A percentile compares a stretch with the other conserved stretches of the same genome.
phyloP scores from a whole-genome alignment of 1,140 invertebrate species.

The Drosophila persimilis region DNA sequence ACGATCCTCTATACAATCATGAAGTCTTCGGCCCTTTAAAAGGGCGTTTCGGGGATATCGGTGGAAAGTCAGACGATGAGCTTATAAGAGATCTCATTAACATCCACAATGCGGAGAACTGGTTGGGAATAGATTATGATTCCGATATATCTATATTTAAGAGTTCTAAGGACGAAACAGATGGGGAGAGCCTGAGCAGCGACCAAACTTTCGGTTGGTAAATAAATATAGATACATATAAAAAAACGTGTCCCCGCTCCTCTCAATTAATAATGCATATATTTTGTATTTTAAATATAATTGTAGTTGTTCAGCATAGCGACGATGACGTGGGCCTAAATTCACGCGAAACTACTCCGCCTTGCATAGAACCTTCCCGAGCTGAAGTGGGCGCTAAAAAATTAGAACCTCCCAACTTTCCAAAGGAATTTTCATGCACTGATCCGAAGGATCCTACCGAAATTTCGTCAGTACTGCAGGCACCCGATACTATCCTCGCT shows the following conservation, averaged over 20 bases:
- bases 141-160: conserved; percentile 92
- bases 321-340: conserved; percentile 85
- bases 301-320: conserved; percentile 69
- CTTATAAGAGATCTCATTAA: conserved; percentile 93
- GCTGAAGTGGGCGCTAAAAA: conserved; percentile 1
- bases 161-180: conserved; percentile 85
- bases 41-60: conserved; percentile 86
- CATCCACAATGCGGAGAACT: conserved; percentile 96
- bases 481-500: no score
- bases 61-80: conserved; percentile 93
- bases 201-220: conserved; percentile 70
- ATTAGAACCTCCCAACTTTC: neutral
- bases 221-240: neutral
- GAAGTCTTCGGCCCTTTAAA: conserved; percentile 95
- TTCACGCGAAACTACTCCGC: conserved; percentile 86
- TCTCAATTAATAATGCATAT: no score
- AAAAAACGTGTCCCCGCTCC: no score
- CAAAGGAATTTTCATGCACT: no score
- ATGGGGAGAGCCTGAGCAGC: conserved; percentile 66
- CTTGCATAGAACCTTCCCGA: conserved; percentile 85
- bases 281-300: neutral
- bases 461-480: no score
- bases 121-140: conserved; percentile 95
- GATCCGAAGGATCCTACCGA: no score
- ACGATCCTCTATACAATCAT: conserved; percentile 98